A percentile compares a stretch with the other conserved stretches of the same genome.
phyloP scores from a whole-genome alignment of 2,113 vertebrate species.

The Motacilla tschutschensis region DNA sequence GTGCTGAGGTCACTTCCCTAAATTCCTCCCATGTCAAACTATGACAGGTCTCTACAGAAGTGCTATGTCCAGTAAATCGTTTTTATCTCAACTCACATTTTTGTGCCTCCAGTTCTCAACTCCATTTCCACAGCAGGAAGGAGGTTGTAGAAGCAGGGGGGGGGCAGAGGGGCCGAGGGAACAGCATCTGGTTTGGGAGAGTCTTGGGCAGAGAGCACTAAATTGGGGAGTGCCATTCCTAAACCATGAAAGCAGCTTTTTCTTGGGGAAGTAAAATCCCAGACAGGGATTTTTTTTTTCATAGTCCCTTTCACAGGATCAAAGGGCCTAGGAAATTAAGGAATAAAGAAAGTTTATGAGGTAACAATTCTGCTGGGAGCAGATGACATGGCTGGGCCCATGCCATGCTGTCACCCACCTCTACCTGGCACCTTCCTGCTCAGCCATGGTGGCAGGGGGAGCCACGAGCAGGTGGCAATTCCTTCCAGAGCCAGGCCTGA shows the following conservation, averaged over 20 bases:
- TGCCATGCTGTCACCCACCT: background rate
- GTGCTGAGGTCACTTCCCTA: background rate
- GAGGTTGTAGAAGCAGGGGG: background rate
- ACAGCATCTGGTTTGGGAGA: background rate
- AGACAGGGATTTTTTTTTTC: background rate
- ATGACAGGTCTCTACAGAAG: background rate
- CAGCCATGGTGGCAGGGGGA: background rate
- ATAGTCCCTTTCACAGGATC: background rate
- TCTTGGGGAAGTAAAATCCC: background rate
- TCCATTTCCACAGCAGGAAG: background rate
- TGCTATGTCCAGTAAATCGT: background rate
- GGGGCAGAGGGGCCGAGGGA: too few species aligned
- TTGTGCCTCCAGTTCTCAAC: background rate
- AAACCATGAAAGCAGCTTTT: background rate
- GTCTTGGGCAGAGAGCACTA: background rate
- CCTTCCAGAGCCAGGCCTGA: background rate
- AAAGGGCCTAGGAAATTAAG: background rate
- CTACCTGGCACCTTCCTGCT: background rate
- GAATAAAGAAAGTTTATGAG: background rate
- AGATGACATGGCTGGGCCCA: background rate
- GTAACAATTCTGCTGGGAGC: background rate
- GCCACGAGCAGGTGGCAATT: accelerated
- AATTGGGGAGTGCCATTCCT: background rate
- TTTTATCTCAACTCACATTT: background rate
- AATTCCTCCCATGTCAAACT: background rate